Percentiles rank a stretch among this genome's conserved stretches.
Evolutionary conservation across 1,140 invertebrate genomes (phyloP).

Genomic region (Anoplolepis gracilipes): DNA sequence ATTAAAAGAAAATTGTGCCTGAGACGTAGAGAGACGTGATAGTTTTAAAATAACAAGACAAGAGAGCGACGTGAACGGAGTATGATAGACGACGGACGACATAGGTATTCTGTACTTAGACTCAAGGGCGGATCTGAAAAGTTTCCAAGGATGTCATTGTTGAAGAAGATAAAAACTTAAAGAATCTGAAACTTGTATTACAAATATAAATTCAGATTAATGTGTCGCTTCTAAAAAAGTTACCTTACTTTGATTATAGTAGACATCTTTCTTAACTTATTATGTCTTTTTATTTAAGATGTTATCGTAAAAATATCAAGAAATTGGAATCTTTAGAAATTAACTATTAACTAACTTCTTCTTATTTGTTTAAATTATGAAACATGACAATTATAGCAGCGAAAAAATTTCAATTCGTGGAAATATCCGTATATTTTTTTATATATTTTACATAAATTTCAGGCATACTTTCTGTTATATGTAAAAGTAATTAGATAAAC

Average conservation of each 20-base stretch:
- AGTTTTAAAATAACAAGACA: constrained; percentile 52
- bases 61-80: constrained; percentile 23
- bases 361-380: background rate
- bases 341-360: background rate
- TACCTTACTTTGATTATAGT: background rate
- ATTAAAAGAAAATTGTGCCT: constrained; percentile 26
- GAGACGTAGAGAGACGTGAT: constrained; percentile 29
- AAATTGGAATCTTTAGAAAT: background rate
- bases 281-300: background rate
- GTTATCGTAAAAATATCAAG: background rate
- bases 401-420: background rate
- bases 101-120: constrained; percentile 48
- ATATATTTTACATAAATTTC: background rate
- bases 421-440: constrained; percentile 1
- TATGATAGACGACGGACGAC: constrained; percentile 8
- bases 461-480: background rate
- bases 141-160: constrained; percentile 9
- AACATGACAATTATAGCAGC: background rate
- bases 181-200: background rate
- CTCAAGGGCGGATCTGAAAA: constrained; percentile 43
- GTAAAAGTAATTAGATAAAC: constrained; percentile 17
- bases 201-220: background rate
- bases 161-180: background rate
- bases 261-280: background rate
- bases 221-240: background rate